These are phyloP conservation scores for Hemicrepidius hirtus DNA, from an alignment of 2,888 invertebrate genomes.

Conservation along the genomic window DNA sequence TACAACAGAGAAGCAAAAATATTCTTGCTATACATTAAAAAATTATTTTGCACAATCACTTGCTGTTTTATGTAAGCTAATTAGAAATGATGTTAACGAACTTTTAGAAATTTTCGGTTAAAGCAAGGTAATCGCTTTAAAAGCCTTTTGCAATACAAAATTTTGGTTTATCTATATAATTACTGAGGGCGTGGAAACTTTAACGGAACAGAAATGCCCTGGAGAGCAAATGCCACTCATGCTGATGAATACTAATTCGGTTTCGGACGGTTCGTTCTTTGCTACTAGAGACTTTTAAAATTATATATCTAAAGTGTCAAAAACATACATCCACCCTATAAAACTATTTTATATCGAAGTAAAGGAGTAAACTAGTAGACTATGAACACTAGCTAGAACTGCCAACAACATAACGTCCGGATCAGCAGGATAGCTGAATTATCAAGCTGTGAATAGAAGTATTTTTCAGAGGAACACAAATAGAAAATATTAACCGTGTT, in stretches of 20 bases:
- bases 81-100: not conserved
- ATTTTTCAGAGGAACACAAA: too few species aligned
- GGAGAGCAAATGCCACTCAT: not conserved
- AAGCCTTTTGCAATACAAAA: not conserved
- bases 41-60: too few species aligned
- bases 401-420: not conserved
- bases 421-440: not conserved
- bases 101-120: too few species aligned
- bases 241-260: slow-evolving; percentile 16
- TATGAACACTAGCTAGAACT: too few species aligned
- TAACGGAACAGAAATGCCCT: not conserved
- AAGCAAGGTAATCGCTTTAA: not conserved
- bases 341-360: not conserved
- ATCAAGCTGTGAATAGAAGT: not conserved
- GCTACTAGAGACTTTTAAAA: slow-evolving; percentile 4
- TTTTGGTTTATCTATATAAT: slow-evolving; percentile 7
- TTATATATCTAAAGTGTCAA: not conserved
- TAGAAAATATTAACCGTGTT: too few species aligned
- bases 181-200: not conserved
- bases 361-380: too few species aligned
- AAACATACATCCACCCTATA: not conserved
- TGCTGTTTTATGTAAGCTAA: too few species aligned
- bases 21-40: too few species aligned
- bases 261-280: not conserved
- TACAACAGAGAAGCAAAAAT: too few species aligned